Conservation (phyloP, 2,797 vertebrate genomes). For the Danio albolineatus region DNA sequence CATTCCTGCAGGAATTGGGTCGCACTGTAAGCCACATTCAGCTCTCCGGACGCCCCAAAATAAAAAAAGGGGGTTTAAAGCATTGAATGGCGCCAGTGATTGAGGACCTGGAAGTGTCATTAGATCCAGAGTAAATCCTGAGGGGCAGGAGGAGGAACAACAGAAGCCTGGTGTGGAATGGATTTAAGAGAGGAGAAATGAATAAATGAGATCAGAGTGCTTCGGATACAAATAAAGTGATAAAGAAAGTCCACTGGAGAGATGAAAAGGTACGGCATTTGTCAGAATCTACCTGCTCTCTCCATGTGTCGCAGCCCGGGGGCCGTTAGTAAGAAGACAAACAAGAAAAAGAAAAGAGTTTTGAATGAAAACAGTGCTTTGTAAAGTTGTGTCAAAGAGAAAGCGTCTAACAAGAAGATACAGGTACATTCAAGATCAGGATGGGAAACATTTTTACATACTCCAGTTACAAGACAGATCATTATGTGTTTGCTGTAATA, state of each 20-base stretch:
- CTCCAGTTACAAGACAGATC: too few species aligned
- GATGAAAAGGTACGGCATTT: slow-evolving; percentile 43
- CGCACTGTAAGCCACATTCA: slow-evolving; percentile 72
- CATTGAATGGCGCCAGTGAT: slow-evolving; percentile 70
- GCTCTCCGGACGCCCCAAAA: slow-evolving; percentile 75
- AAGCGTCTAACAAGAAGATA: not conserved
- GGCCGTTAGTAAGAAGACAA: not conserved
- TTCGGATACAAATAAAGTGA: slow-evolving; percentile 54
- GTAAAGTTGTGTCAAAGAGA: slow-evolving; percentile 9
- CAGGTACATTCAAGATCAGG: not conserved
- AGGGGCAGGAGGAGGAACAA: slow-evolving; percentile 47
- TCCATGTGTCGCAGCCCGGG: slow-evolving; percentile 7
- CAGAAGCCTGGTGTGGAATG: slow-evolving; percentile 40
- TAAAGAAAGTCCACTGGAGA: slow-evolving; percentile 24
- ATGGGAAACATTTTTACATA: not conserved
- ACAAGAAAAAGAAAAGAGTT: not conserved
- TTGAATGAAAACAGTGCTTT: slow-evolving; percentile 30
- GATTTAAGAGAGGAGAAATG: slow-evolving; percentile 26
- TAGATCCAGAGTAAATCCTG: slow-evolving; percentile 61
- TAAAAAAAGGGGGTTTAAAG: slow-evolving; percentile 72
- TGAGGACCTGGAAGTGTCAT: slow-evolving; percentile 66
- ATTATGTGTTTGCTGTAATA: too few species aligned
- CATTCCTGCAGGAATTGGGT: slow-evolving; percentile 77
- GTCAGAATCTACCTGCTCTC: slow-evolving; percentile 33
- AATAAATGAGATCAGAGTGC: slow-evolving; percentile 50